Evolutionary conservation across 2,113 vertebrate species (phyloP).

Genomic region (Nycticryphes semicollaris): DNA sequence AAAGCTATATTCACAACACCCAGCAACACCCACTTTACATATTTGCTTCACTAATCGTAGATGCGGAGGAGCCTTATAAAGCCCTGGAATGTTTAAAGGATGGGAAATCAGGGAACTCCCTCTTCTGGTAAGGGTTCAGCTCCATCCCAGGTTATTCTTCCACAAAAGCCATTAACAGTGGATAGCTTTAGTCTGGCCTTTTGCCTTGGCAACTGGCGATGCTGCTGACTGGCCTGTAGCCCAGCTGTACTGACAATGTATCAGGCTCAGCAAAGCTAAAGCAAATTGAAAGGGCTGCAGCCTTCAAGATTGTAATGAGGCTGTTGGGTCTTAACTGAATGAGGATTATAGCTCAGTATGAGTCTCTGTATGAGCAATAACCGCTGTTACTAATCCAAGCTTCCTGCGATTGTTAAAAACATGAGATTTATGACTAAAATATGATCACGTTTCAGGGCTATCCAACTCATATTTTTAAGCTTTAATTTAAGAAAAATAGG

Average conservation of each 20-base stretch:
- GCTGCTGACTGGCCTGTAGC: background rate
- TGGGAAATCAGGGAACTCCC: background rate
- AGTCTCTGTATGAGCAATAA: background rate
- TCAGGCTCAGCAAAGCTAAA: background rate
- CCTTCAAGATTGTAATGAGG: background rate
- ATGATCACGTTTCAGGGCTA: background rate
- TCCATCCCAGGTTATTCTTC: background rate
- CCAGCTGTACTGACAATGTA: background rate
- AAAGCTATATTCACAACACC: background rate
- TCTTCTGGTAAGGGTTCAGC: background rate
- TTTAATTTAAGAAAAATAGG: background rate
- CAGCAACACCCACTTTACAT: background rate
- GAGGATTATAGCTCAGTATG: background rate
- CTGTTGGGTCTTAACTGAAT: background rate
- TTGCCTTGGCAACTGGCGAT: background rate
- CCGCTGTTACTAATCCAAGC: background rate
- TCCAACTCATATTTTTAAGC: background rate
- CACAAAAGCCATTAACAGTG: background rate
- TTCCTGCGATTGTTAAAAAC: background rate
- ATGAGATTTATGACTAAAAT: background rate
- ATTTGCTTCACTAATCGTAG: background rate
- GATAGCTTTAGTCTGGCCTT: background rate
- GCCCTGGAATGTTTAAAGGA: background rate
- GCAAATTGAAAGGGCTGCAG: background rate
- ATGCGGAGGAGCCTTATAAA: background rate